These are phyloP conservation scores for Cassiopea xamachana DNA, from an alignment of 30 jellyfish, hydroid and myxozoan genomes.

Conservation along the genomic window DNA sequence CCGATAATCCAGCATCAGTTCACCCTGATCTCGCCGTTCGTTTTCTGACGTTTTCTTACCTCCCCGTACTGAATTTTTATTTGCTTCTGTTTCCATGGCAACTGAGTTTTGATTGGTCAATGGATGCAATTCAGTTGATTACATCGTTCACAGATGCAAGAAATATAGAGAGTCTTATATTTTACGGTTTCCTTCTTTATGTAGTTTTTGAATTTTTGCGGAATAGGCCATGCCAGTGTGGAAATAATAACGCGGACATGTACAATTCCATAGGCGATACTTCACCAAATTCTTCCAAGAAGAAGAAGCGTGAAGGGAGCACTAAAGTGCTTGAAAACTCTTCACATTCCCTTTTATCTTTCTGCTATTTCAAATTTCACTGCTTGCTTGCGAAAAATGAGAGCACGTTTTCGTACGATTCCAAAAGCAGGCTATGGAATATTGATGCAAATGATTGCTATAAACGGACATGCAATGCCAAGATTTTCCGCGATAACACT, in stretches of 20 bases:
- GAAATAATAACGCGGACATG: background rate
- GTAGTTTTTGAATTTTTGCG: background rate
- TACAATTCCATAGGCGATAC: background rate
- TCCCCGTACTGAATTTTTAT: slow-evolving; percentile 78
- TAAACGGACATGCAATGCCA: background rate
- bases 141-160: slow-evolving; percentile 46
- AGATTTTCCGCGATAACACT: background rate
- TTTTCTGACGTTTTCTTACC: slow-evolving; percentile 74
- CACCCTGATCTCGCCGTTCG: slow-evolving; percentile 64
- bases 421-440: background rate
- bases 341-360: background rate
- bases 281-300: background rate
- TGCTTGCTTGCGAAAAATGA: background rate
- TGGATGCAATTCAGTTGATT: slow-evolving; percentile 88
- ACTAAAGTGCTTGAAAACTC: background rate
- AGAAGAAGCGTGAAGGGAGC: background rate
- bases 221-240: background rate
- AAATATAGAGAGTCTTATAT: slow-evolving; percentile 36
- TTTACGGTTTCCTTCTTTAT: slow-evolving; percentile 31
- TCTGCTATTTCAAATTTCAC: background rate
- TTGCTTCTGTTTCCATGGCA: slow-evolving; percentile 89
- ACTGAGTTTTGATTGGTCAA: slow-evolving; percentile 97
- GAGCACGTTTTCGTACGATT: background rate
- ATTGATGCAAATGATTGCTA: background rate
- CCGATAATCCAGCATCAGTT: slow-evolving; percentile 94